A percentile compares a stretch with the other conserved stretches of the same genome.
Evolutionary conservation across 2,113 vertebrate species (phyloP).

Genomic region (Brachyhypopomus gauderio): DNA sequence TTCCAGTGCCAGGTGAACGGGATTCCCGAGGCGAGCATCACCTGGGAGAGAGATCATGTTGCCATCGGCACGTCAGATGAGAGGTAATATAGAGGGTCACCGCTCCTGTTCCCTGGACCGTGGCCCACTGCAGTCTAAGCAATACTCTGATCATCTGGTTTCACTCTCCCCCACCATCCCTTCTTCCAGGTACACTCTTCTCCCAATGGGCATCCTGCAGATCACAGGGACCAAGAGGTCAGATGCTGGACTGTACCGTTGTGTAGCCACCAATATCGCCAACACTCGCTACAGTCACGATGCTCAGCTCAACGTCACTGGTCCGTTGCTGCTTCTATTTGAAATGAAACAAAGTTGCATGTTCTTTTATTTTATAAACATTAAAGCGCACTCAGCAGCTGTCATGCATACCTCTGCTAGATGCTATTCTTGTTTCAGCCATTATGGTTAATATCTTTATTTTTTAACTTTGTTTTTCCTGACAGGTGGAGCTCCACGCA

Average conservation of each 20-base stretch:
- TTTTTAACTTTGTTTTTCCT: background rate
- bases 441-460: conserved; percentile 1
- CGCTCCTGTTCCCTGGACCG: background rate
- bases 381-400: background rate
- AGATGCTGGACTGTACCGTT: conserved; percentile 57
- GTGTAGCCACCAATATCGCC: conserved; percentile 61
- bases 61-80: conserved; percentile 41
- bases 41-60: conserved; percentile 59
- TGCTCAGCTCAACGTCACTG: conserved; percentile 53
- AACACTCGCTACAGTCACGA: conserved; percentile 59
- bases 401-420: conserved; percentile 23
- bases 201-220: conserved; percentile 76
- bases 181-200: conserved; percentile 72
- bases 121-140: background rate
- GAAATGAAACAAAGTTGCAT: background rate
- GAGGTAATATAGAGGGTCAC: conserved; percentile 23
- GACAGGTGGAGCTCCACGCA: conserved; percentile 65
- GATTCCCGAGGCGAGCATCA: conserved; percentile 63
- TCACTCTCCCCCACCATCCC: background rate
- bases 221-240: conserved; percentile 64
- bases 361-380: conserved; percentile 8
- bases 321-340: conserved; percentile 42
- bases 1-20: conserved; percentile 59
- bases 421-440: background rate
- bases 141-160: background rate